phyloP scores from a whole-genome alignment of 2,888 invertebrate genomes.

The Drosophila pegasa region DNA sequence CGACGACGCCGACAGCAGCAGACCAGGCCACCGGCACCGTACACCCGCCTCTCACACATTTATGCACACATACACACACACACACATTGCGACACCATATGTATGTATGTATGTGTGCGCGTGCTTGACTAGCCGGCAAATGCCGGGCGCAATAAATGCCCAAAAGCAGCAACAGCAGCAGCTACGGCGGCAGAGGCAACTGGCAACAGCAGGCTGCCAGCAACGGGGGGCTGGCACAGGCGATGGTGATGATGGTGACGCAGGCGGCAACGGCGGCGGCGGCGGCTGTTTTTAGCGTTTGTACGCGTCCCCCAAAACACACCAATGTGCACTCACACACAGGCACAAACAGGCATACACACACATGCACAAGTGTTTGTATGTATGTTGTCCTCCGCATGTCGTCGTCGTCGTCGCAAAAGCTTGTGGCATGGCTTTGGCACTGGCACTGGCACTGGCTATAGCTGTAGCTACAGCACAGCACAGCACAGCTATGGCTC shows the following conservation, averaged over 20 bases:
- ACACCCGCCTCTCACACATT: constrained; percentile 46
- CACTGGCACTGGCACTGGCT: constrained; percentile 37
- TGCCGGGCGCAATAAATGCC: constrained; percentile 68
- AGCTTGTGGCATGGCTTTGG: constrained; percentile 78
- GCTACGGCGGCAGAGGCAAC: constrained; percentile 38
- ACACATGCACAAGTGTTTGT: constrained; percentile 37
- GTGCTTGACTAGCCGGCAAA: constrained; percentile 65
- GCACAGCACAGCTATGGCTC: constrained; percentile 43
- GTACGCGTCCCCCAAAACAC: constrained; percentile 69
- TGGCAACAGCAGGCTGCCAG: constrained; percentile 41
- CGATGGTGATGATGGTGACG: constrained; percentile 18
- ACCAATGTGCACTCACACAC: constrained; percentile 26
- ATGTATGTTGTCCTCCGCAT: constrained; percentile 48
- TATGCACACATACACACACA: constrained; percentile 11
- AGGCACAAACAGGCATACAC: constrained; percentile 22
- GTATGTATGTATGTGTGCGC: constrained; percentile 41
- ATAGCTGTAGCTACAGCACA: constrained; percentile 37
- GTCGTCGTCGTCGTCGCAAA: constrained; percentile 70
- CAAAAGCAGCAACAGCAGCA: constrained; percentile 63
- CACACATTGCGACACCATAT: constrained; percentile 20
- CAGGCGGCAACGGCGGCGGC: constrained; percentile 48
- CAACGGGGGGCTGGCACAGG: constrained; percentile 43
- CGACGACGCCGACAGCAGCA: constrained; percentile 47
- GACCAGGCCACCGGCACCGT: constrained; percentile 53
- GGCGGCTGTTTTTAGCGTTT: constrained; percentile 77